Percentiles rank a stretch among this genome's conserved stretches.
These are phyloP conservation scores for Crocallis elinguaria DNA, from an alignment of 2,888 invertebrate genomes.

Conservation along the genomic window DNA sequence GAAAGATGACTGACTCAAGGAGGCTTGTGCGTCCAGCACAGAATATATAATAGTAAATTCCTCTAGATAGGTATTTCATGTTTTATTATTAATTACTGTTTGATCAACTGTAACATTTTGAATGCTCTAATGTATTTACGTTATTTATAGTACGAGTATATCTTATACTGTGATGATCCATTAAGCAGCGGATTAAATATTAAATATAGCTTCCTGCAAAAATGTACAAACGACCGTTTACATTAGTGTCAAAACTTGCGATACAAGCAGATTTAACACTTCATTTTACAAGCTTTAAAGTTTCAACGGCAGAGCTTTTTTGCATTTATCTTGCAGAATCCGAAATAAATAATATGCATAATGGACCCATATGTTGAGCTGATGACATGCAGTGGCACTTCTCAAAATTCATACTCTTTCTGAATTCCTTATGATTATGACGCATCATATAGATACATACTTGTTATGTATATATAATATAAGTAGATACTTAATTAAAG, in stretches of 20 bases:
- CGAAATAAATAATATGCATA: conserved; percentile 37
- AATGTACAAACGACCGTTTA: conserved; percentile 31
- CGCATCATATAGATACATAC: too few relatives aligned
- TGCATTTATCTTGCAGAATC: conserved; percentile 43
- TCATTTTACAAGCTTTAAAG: conserved; percentile 48
- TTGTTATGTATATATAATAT: not conserved
- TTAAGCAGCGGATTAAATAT: not conserved
- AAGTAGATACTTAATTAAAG: too few relatives aligned
- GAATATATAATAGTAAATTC: too few relatives aligned
- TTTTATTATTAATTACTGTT: too few relatives aligned
- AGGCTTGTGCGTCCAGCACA: too few relatives aligned
- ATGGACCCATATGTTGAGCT: conserved; percentile 13
- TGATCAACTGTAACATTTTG: too few relatives aligned
- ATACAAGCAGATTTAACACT: conserved; percentile 46
- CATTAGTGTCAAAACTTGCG: conserved; percentile 39
- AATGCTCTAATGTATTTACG: too few relatives aligned
- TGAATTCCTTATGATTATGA: conserved; percentile 13
- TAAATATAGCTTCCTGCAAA: conserved; percentile 1
- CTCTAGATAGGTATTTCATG: too few relatives aligned
- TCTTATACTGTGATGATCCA: not conserved
- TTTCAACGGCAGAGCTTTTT: conserved; percentile 52
- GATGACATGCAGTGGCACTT: conserved; percentile 5
- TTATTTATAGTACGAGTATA: too few relatives aligned
- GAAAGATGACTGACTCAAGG: too few relatives aligned
- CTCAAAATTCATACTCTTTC: conserved; percentile 10